Base-by-base conservation (phyloP, 2,888 invertebrate genomes). In the Vanessa cardui region DNA sequence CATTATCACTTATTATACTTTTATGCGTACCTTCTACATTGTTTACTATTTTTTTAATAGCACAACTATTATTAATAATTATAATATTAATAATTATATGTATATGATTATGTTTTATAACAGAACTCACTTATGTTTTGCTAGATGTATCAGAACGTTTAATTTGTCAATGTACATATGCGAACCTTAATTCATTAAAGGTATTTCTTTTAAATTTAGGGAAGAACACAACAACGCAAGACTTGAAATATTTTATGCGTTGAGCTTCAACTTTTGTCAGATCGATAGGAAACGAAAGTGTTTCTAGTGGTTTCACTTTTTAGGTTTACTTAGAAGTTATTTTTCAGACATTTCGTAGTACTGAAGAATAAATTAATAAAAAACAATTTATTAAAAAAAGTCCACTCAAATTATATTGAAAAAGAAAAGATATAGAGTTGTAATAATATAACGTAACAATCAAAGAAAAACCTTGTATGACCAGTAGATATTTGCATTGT, bases 201-300 rank as follows among this genome's bases (percentile, higher is more conserved):
- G 6, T 6, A 26, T 12, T 21, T 45, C 5, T 56, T n/a, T 44
- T 62, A 31, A n/a, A n/a, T 52, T 33, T 18, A 44, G 15, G 45
- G 31, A 46, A 16, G 56, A 47, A 18, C 8, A 6, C 46, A 31
- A 45, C 8, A 46, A 54, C 18, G 8, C 54, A 52, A 39, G 44
- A 20, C 21, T 44, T 56, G 33, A 31, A 61, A 45, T 39, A 60
- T 45, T 69, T 44, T 46, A 60, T 46, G 60, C 61, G 50, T 47
- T 66, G 26, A 54, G 66, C 67, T 67, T 67, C 45, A 44, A 62
- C 44, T 67, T 66, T 64, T 58, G 21, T 33, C 49, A 62, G 70
- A 70, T 72, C 72, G 68, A 70, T 72, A 70, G 50, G 47, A 58
- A 72, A 68, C 56, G 68, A 72, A 70, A 70, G 70, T 72, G 58